phyloP scores from a whole-genome alignment of 2,888 invertebrate species.

The Meiosimyza platycephala region DNA sequence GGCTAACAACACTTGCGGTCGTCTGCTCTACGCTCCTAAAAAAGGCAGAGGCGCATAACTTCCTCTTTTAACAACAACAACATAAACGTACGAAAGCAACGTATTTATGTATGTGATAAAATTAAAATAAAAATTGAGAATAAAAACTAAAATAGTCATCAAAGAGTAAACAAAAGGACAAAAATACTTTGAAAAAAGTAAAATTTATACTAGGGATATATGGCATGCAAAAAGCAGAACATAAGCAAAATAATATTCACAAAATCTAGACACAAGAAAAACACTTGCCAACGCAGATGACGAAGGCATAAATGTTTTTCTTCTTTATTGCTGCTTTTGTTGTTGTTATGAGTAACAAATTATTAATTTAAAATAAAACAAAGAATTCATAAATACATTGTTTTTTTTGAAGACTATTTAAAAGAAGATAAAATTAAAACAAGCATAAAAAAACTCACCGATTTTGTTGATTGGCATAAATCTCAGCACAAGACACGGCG shows the following conservation, averaged over 20 bases:
- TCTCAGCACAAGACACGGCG: slow-evolving; percentile 73
- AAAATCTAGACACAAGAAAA: slow-evolving; percentile 1
- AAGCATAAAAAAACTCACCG: slow-evolving; percentile 46
- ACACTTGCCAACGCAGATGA: slow-evolving; percentile 30
- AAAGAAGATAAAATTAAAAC: slow-evolving; percentile 23
- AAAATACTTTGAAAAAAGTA: slow-evolving; percentile 5
- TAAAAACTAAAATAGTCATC: not conserved
- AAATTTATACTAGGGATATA: not conserved
- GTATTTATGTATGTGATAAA: slow-evolving; percentile 1
- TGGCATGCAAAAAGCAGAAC: slow-evolving; percentile 3
- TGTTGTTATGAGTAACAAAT: slow-evolving; percentile 36
- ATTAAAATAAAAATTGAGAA: not conserved
- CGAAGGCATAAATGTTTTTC: slow-evolving; percentile 21
- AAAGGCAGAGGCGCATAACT: slow-evolving; percentile 1
- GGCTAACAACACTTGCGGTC: slow-evolving; percentile 17
- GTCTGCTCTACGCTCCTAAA: not conserved
- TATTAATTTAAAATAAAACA: slow-evolving; percentile 37
- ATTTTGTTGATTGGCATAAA: slow-evolving; percentile 69
- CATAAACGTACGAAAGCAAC: not conserved
- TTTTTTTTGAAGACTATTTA: slow-evolving; percentile 48
- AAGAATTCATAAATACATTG: slow-evolving; percentile 31
- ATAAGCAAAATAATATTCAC: too few relatives aligned
- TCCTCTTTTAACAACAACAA: slow-evolving; percentile 12
- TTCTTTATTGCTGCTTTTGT: slow-evolving; percentile 37
- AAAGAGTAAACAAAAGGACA: slow-evolving; percentile 7